These are phyloP conservation scores for Sipha flava DNA, from an alignment of 1,140 invertebrate species.

Conservation along the genomic window DNA sequence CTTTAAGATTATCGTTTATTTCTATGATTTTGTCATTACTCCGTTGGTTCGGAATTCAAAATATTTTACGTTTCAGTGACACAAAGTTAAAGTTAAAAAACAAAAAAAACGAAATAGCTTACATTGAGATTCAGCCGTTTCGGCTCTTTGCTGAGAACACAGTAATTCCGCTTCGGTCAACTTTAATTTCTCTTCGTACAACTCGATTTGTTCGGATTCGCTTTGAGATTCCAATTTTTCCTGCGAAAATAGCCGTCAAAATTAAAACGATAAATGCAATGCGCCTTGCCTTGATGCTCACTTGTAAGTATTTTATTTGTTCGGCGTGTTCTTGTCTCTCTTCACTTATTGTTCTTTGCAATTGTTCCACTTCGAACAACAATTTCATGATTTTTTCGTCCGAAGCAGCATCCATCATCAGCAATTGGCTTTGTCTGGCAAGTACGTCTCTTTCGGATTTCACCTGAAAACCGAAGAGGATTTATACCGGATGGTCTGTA, in stretches of 20 bases:
- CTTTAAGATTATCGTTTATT: no score
- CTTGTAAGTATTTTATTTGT: conserved; percentile 49
- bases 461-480: conserved; percentile 47
- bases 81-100: no score
- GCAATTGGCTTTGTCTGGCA: conserved; percentile 56
- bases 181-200: conserved; percentile 61
- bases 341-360: conserved; percentile 53
- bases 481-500: no score
- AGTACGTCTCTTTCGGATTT: conserved; percentile 57
- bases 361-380: conserved; percentile 53
- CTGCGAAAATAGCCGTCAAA: conserved; percentile 44
- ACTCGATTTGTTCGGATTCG: conserved; percentile 55
- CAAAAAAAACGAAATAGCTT: no score
- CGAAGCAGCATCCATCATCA: conserved; percentile 53
- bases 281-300: conserved; percentile 34
- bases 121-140: conserved; percentile 48
- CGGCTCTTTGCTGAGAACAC: conserved; percentile 51
- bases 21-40: no score
- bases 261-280: not conserved
- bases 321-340: conserved; percentile 49
- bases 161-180: conserved; percentile 56
- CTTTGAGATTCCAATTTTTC: conserved; percentile 58
- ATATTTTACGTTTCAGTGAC: no score
- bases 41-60: no score
- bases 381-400: conserved; percentile 49